Percentiles rank a stretch among this genome's conserved stretches.
These are phyloP conservation scores for Drosophila nebulosa DNA, from an alignment of 1,140 invertebrate species.

Conservation along the genomic window DNA sequence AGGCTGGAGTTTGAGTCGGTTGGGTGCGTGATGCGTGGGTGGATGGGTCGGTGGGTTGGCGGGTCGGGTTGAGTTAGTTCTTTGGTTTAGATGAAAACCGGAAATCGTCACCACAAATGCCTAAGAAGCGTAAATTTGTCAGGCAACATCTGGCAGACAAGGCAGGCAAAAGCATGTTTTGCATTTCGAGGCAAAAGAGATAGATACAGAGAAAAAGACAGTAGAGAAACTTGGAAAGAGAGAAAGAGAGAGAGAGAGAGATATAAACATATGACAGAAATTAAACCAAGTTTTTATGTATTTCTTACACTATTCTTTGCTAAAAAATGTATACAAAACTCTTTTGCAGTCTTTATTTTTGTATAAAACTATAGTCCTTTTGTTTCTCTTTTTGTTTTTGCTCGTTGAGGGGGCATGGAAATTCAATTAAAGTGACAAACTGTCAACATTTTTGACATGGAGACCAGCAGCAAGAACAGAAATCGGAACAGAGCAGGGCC, in stretches of 20 bases:
- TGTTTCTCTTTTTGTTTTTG: conserved; percentile 34
- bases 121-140: conserved; percentile 67
- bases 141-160: conserved; percentile 39
- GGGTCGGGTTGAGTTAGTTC: conserved; percentile 5
- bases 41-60: conserved; percentile 12
- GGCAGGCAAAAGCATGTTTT: conserved; percentile 47
- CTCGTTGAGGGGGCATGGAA: conserved; percentile 66
- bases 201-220: neutral
- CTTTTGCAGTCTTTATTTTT: conserved; percentile 3
- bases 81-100: conserved; percentile 18
- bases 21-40: too few species aligned
- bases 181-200: conserved; percentile 33
- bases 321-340: conserved; percentile 59
- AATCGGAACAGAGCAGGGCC: conserved; percentile 6
- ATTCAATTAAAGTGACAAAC: conserved; percentile 80
- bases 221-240: neutral
- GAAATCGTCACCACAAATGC: conserved; percentile 58
- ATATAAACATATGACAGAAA: conserved; percentile 34
- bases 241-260: neutral
- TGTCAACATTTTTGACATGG: conserved; percentile 77
- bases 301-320: neutral
- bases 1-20: neutral
- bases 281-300: conserved; percentile 54
- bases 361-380: conserved; percentile 11
- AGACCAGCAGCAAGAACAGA: conserved; percentile 23